Evolutionary conservation across 1,140 invertebrate species (phyloP).

Genomic region (Caerostris darwini): DNA sequence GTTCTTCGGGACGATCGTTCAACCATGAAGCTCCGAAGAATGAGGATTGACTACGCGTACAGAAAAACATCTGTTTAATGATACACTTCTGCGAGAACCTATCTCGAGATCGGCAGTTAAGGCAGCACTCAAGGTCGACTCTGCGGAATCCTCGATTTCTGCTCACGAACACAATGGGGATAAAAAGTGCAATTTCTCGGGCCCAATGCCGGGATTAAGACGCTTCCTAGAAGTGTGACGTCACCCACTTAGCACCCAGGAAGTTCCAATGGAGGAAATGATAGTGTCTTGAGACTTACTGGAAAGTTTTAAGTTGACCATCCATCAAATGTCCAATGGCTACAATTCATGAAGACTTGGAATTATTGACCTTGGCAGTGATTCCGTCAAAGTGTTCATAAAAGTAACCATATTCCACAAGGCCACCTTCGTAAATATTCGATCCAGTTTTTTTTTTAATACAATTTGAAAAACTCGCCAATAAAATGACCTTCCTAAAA

Average conservation of each 20-base stretch:
- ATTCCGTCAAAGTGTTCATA: too few relatives aligned
- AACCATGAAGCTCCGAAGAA: slow-evolving; percentile 42
- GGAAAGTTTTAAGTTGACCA: too few relatives aligned
- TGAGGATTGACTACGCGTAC: slow-evolving; percentile 20
- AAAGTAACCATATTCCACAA: too few relatives aligned
- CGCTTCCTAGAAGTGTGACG: not conserved
- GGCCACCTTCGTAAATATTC: too few relatives aligned
- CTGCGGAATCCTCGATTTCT: not conserved
- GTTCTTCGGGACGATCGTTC: not conserved
- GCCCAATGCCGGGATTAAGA: not conserved
- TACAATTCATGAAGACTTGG: too few relatives aligned
- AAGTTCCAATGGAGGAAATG: not conserved
- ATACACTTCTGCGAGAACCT: slow-evolving; percentile 36
- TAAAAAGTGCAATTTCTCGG: not conserved
- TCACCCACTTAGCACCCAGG: not conserved
- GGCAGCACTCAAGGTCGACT: not conserved
- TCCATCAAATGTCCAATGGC: too few relatives aligned
- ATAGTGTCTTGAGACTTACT: not conserved
- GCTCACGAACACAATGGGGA: not conserved
- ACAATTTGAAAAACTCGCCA: too few relatives aligned
- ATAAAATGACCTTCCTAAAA: too few relatives aligned
- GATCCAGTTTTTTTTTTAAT: too few relatives aligned
- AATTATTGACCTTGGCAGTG: too few relatives aligned
- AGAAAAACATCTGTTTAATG: slow-evolving; percentile 55
- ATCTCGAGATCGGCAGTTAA: slow-evolving; percentile 42